These are phyloP conservation scores for Petrocephalus sullivani DNA, from an alignment of 2,797 vertebrate species.

Conservation along the genomic window DNA sequence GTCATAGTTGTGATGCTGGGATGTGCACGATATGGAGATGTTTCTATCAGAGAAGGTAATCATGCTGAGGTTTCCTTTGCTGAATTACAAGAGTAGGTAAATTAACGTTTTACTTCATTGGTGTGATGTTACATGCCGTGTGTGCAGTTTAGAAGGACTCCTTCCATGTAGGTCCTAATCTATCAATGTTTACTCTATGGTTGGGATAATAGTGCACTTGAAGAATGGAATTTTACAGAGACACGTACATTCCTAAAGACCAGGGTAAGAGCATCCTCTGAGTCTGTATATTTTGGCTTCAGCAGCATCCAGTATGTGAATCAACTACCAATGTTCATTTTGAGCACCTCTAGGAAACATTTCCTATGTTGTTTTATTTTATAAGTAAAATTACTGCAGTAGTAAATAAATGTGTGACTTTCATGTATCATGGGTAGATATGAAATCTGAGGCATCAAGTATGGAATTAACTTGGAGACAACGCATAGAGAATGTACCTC, in stretches of 20 bases:
- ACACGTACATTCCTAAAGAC: neutral
- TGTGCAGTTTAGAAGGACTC: neutral
- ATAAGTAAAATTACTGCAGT: neutral
- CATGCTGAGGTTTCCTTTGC: neutral
- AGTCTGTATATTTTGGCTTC: neutral
- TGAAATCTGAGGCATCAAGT: neutral
- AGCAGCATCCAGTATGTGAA: neutral
- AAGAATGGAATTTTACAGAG: neutral
- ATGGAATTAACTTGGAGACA: neutral
- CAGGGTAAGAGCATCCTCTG: neutral
- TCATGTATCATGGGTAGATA: neutral
- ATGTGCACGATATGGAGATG: neutral
- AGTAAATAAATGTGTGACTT: neutral
- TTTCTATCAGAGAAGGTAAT: neutral
- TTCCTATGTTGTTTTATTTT: neutral
- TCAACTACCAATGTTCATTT: neutral
- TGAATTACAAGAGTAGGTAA: neutral
- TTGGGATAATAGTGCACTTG: neutral
- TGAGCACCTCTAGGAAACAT: neutral
- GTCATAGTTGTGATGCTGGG: neutral
- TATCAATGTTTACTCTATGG: neutral
- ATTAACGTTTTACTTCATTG: too few relatives aligned
- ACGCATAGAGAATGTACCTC: neutral
- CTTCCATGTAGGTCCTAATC: neutral
- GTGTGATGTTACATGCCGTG: neutral